Evolutionary conservation across 2,113 vertebrate species (phyloP).

Genomic region (Limnothrissa miodon): DNA sequence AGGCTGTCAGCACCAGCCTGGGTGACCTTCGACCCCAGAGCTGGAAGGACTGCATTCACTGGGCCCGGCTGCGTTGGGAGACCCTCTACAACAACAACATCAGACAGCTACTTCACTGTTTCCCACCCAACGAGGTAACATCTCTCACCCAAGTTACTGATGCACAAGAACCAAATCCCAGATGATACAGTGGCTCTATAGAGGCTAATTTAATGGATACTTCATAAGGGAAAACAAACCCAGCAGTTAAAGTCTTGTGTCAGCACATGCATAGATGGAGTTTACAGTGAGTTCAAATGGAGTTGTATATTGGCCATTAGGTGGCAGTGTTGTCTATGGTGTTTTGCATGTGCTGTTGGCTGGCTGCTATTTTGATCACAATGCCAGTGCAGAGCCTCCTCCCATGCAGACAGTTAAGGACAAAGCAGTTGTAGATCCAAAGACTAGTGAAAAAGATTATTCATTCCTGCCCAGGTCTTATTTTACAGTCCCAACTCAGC

Average conservation of each 20-base stretch:
- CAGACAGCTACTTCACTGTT: conserved; percentile 72
- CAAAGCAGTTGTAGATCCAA: not conserved
- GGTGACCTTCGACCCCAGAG: conserved; percentile 52
- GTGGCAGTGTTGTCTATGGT: conserved; percentile 49
- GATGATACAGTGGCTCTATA: not conserved
- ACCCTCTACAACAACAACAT: conserved; percentile 69
- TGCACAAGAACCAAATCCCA: not conserved
- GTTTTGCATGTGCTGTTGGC: not conserved
- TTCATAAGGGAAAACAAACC: not conserved
- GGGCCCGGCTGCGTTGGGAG: conserved; percentile 77
- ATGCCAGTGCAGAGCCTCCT: not conserved
- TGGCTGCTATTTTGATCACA: not conserved
- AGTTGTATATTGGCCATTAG: conserved; percentile 38
- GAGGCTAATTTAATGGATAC: not conserved
- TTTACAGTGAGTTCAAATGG: not conserved
- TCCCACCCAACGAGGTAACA: conserved; percentile 66
- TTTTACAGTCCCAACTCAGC: not conserved
- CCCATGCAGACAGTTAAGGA: conserved; percentile 3
- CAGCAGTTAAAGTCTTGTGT: not conserved
- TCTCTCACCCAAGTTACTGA: conserved; percentile 22
- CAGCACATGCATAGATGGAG: not conserved
- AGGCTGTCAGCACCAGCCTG: conserved; percentile 62
- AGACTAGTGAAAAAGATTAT: not conserved
- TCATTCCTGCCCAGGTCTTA: not conserved
- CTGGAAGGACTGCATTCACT: conserved; percentile 76